Conservation (phyloP, 1,140 invertebrate species). For the Melitaea cinxia region DNA sequence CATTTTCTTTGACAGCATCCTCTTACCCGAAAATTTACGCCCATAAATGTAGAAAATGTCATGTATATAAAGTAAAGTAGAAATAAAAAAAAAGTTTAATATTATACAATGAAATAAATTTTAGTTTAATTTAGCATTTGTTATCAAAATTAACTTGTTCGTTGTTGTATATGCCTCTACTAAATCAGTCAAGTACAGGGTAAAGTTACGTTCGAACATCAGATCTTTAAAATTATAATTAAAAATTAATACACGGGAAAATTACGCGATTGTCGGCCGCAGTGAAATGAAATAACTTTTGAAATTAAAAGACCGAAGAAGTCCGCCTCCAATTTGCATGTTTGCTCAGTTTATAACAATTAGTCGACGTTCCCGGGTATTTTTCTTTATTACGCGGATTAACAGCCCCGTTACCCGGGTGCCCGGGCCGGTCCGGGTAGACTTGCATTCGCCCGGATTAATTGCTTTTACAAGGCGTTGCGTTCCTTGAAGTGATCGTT, state of each 20-base stretch:
- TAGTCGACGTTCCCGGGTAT: constrained; percentile 60
- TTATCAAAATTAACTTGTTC: too few relatives aligned
- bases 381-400: constrained; percentile 75
- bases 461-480: constrained; percentile 52
- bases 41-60: too few relatives aligned
- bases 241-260: neutral
- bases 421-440: constrained; percentile 27
- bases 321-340: constrained; percentile 63
- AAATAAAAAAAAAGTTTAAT: too few relatives aligned
- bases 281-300: constrained; percentile 42
- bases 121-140: too few relatives aligned
- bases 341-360: constrained; percentile 72
- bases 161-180: too few relatives aligned
- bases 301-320: constrained; percentile 55
- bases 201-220: too few relatives aligned
- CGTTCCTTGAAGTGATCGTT: constrained; percentile 19
- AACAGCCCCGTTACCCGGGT: constrained; percentile 30
- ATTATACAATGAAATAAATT: too few relatives aligned
- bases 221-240: neutral
- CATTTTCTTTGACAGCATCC: too few relatives aligned
- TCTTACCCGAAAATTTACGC: too few relatives aligned
- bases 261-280: neutral
- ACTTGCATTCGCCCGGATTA: constrained; percentile 37
- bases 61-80: too few relatives aligned
- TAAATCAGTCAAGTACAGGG: too few relatives aligned